Conservation (phyloP, 2,888 invertebrate species). For the Pecten maximus region DNA sequence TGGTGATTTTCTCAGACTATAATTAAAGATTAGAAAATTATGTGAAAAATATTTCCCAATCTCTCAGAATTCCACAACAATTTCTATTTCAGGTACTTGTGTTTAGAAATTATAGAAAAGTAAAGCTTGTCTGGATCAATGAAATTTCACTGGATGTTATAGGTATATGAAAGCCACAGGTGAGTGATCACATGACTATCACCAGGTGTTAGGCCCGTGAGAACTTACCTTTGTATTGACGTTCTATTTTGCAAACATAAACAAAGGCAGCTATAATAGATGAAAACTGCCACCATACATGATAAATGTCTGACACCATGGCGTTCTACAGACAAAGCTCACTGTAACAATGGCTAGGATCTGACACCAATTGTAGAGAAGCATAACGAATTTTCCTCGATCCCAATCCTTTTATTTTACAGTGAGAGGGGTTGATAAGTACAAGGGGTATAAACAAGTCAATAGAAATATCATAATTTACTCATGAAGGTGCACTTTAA, state of each 20-base stretch:
- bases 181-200: neutral
- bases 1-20: too few relatives aligned
- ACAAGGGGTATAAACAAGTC: too few relatives aligned
- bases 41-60: too few relatives aligned
- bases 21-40: too few relatives aligned
- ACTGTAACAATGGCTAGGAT: neutral
- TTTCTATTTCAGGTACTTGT: too few relatives aligned
- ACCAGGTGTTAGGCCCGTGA: neutral
- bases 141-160: neutral
- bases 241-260: neutral
- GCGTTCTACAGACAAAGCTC: neutral
- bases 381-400: too few relatives aligned
- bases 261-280: neutral
- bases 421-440: too few relatives aligned
- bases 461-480: neutral
- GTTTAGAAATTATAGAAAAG: too few relatives aligned
- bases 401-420: too few relatives aligned
- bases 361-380: neutral
- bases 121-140: neutral
- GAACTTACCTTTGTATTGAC: neutral
- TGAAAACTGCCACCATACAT: neutral
- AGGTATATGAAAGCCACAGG: neutral
- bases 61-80: too few relatives aligned
- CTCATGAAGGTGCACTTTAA: neutral
- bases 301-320: neutral